A percentile compares a stretch with the other conserved stretches of the same genome.
Evolutionary conservation across 2,113 vertebrate genomes (phyloP).

Genomic region (Pontoporia blainvillei): DNA sequence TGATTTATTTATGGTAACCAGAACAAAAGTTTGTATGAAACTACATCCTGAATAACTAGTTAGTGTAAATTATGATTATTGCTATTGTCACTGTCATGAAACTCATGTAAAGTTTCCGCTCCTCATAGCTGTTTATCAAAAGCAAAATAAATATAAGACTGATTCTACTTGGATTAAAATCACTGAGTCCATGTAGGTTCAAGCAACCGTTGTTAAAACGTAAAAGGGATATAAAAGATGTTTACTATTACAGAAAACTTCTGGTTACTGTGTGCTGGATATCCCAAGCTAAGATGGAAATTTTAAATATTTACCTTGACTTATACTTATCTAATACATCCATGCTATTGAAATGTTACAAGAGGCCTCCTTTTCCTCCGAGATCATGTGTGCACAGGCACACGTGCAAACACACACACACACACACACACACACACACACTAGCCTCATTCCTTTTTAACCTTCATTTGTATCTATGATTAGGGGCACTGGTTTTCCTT

Average conservation of each 20-base stretch:
- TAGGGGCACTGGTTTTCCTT: neutral
- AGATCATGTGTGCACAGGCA: neutral
- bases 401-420: neutral
- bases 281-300: neutral
- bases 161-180: slow-evolving; percentile 9
- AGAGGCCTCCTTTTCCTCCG: neutral
- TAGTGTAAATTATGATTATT: neutral
- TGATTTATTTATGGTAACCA: neutral
- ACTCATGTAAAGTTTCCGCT: neutral
- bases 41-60: neutral
- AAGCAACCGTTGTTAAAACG: neutral
- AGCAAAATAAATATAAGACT: slow-evolving; percentile 22
- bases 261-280: neutral
- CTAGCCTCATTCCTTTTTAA: neutral
- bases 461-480: neutral
- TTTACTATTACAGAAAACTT: neutral
- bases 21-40: neutral
- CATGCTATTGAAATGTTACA: neutral
- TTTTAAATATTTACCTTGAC: neutral
- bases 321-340: neutral
- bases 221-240: neutral
- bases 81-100: neutral
- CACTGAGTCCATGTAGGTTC: neutral
- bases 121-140: neutral
- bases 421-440: neutral